Percentiles rank a stretch among this genome's conserved stretches.
Conservation (phyloP, 2,113 vertebrate species). For the Nematolebias whitei region DNA sequence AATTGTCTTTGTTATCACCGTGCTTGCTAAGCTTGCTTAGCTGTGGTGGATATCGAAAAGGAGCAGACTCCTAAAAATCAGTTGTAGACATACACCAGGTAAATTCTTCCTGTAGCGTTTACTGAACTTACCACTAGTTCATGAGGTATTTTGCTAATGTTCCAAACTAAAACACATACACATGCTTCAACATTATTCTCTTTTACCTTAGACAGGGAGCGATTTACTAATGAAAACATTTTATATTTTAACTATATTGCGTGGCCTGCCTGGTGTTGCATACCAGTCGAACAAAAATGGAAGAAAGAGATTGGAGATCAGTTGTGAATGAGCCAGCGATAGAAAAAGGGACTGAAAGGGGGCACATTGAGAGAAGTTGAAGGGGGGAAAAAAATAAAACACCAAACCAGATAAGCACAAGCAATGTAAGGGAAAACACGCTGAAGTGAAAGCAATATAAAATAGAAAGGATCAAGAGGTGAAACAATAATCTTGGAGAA, state of each 20-base stretch:
- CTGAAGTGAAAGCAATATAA: conserved; percentile 31
- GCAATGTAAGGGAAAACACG: background rate
- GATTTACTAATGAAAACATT: conserved; percentile 29
- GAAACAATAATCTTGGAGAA: conserved; percentile 50
- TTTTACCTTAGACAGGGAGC: no score
- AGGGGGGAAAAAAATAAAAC: conserved; percentile 12
- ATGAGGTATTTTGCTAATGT: no score
- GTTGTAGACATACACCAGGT: no score
- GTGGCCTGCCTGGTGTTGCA: conserved; percentile 12
- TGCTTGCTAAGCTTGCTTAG: no score
- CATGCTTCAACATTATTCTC: no score
- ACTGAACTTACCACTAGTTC: no score
- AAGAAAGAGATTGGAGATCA: conserved; percentile 18
- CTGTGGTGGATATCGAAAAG: no score
- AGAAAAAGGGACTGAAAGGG: conserved; percentile 2
- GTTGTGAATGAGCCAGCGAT: conserved; percentile 9
- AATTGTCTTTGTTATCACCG: no score
- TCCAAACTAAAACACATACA: no score
- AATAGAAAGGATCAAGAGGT: conserved; percentile 40
- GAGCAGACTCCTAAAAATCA: no score
- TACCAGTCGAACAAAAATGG: conserved; percentile 36
- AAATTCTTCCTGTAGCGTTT: no score
- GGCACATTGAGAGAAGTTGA: background rate
- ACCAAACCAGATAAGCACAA: conserved; percentile 19
- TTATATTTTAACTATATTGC: conserved; percentile 12